Evolutionary conservation across 2,888 invertebrate species (phyloP), one percentile per base, ranked within the genome.

Genomic region (Molanna angustata): DNA sequence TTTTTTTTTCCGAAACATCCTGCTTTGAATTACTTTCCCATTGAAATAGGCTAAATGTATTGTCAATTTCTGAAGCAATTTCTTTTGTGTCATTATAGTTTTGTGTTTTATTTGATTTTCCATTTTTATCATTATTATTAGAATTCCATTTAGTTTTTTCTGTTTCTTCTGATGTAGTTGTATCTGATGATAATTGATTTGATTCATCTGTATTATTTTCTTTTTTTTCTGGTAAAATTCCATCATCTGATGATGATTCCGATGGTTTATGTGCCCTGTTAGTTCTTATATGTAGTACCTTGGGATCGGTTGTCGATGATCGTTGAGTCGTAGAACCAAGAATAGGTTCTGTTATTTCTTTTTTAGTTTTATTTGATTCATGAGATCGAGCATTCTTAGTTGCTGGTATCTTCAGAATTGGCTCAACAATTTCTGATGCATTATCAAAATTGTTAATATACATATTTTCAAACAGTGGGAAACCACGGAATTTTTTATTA

Each of bases 401-500:
- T 1, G 77, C 78, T 0, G 82, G 75, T 3, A 86, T 81, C 54
- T 82, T 79, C 0, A 90, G 70, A 2, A 90, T 80, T 0, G 90
- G 90, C 62, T 90, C 90, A 0, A 85, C 83, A 14, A 90, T 84
- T 69, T 90, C 90, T 16, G 78, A 66, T 4, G 62, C 58, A 1
- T 59, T 61, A 32, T 67, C 65, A 2, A 67, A 54, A 52, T 69
- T 67, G 14, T 37, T 14, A 31, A 43, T 53, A 11, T 49, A 35
- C 16, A 27, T 40, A 13, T 32, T 51, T 22, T 52, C 50, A 13
- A 54, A 55, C 37, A 60, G 56, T 48, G 59, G 48, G 33, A 59
- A 58, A 41, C 52, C 46, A 2, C 50, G 49, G 20, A 0, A 66
- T 60, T 75, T 67, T 58, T 74, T 67, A 69, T 76, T 64, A 63